Evolutionary conservation across 2,888 invertebrate genomes (phyloP).

Genomic region (Pristionchus fissidentatus): DNA sequence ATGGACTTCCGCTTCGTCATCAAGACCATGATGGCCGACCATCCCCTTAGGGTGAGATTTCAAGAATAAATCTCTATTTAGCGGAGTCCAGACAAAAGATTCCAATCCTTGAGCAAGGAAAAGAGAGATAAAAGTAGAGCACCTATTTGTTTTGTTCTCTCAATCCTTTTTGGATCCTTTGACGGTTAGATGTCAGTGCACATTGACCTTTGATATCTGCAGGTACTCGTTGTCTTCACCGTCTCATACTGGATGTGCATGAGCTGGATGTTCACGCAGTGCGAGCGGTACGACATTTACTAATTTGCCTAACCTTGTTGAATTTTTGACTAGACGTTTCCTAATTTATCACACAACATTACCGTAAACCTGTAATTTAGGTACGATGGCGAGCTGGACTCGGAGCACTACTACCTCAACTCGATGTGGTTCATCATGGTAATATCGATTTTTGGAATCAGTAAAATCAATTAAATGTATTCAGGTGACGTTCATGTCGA

Average conservation of each 20-base stretch:
- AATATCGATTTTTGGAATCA: background rate
- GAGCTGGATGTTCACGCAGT: slow-evolving; percentile 96
- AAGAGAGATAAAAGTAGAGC: too few species aligned
- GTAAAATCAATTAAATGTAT: background rate
- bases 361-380: too few species aligned
- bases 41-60: slow-evolving; percentile 89
- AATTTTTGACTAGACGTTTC: slow-evolving; percentile 36
- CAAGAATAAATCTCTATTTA: too few species aligned
- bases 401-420: slow-evolving; percentile 75
- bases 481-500: slow-evolving; percentile 93
- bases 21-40: slow-evolving; percentile 99
- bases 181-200: background rate
- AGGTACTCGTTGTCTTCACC: slow-evolving; percentile 92
- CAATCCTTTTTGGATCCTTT: too few species aligned
- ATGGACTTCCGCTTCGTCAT: slow-evolving; percentile 94
- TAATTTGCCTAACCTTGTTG: background rate
- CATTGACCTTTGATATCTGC: slow-evolving; percentile 5
- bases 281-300: slow-evolving; percentile 87
- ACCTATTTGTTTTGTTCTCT: too few species aligned
- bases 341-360: slow-evolving; percentile 15
- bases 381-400: slow-evolving; percentile 64
- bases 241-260: slow-evolving; percentile 99
- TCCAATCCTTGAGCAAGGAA: too few species aligned
- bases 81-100: too few species aligned
- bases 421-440: slow-evolving; percentile 76